Evolutionary conservation across 2,888 invertebrate species (phyloP).

Genomic region (Drosophila setosimentum): DNA sequence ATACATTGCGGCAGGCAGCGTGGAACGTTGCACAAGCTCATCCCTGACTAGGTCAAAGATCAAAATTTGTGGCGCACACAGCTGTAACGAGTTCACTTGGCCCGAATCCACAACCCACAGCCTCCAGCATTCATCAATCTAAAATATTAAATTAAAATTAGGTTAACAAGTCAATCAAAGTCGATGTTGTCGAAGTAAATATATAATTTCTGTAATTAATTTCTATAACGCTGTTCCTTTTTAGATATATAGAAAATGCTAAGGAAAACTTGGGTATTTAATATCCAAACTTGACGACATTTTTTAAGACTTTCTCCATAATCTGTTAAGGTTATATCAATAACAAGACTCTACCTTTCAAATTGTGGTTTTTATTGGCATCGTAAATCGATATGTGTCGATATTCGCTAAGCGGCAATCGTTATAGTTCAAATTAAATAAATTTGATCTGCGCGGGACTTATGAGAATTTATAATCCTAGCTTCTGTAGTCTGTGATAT

Average conservation of each 20-base stretch:
- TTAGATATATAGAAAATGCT: background rate
- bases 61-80: slow-evolving; percentile 90
- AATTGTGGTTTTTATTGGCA: background rate
- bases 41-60: slow-evolving; percentile 90
- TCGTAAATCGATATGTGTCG: background rate
- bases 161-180: background rate
- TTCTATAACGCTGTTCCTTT: background rate
- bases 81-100: slow-evolving; percentile 87
- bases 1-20: slow-evolving; percentile 73
- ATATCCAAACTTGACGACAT: too few relatives aligned
- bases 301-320: too few relatives aligned
- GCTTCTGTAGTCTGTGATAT: background rate
- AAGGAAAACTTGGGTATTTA: background rate
- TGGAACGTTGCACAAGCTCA: slow-evolving; percentile 85
- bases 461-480: background rate
- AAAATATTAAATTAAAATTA: background rate
- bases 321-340: too few relatives aligned
- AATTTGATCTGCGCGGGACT: background rate
- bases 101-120: slow-evolving; percentile 89
- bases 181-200: background rate
- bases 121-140: slow-evolving; percentile 89
- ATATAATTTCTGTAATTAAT: background rate
- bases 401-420: background rate
- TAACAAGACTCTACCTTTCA: too few relatives aligned
- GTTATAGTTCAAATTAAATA: background rate